These are phyloP conservation scores for Ceratitis capitata DNA, from an alignment of 1,140 invertebrate genomes.

Conservation along the genomic window DNA sequence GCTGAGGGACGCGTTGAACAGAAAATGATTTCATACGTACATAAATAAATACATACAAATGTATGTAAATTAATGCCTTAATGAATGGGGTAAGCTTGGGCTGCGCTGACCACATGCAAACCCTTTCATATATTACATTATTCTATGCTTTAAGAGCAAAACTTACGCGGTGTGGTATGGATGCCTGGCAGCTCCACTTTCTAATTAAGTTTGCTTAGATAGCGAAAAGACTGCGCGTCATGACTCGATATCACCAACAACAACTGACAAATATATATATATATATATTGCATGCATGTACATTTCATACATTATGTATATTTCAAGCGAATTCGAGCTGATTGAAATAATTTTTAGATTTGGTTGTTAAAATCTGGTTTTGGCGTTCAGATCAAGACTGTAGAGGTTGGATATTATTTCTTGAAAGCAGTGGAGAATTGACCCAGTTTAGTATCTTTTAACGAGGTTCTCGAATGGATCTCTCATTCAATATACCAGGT, in stretches of 20 bases:
- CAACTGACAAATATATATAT: neutral
- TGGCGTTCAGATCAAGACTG: no score
- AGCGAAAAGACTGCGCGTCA: neutral
- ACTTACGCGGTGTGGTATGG: neutral
- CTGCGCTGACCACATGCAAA: neutral
- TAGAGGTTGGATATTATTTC: no score
- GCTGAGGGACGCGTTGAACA: neutral
- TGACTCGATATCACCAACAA: neutral
- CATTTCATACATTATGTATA: no score
- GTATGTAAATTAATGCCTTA: neutral
- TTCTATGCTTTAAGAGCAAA: neutral
- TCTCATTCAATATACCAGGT: no score
- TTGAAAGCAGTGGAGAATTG: no score
- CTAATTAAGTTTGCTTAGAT: slow-evolving; percentile 25
- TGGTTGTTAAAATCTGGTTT: no score
- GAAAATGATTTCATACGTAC: neutral
- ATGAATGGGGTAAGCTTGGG: slow-evolving; percentile 14
- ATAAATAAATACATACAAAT: no score
- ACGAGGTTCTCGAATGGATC: no score
- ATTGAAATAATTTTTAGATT: no score
- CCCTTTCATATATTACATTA: slow-evolving; percentile 10
- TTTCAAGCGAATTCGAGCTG: no score
- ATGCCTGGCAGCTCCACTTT: slow-evolving; percentile 6
- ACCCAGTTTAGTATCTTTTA: no score
- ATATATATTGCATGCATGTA: no score